A percentile compares a stretch with the other conserved stretches of the same genome.
These are phyloP conservation scores for Agrochola lychnidis DNA, from an alignment of 2,888 invertebrate genomes.

Conservation along the genomic window DNA sequence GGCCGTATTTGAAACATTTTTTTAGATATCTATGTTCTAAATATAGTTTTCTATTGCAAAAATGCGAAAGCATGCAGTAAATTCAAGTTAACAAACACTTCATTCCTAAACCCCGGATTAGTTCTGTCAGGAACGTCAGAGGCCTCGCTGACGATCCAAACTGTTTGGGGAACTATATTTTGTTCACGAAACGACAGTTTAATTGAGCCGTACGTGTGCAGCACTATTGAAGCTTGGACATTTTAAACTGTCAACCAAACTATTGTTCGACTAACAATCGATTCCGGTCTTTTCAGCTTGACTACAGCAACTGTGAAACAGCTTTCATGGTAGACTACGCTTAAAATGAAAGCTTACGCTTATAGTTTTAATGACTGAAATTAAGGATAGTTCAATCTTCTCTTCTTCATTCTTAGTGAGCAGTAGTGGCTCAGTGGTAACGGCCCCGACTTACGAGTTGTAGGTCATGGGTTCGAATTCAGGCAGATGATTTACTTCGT, in stretches of 20 bases:
- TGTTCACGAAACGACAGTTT: constrained; percentile 52
- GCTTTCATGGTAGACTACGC: constrained; percentile 18
- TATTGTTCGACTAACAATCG: constrained; percentile 56
- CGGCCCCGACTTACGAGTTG: too few species aligned
- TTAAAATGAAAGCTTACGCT: constrained; percentile 24
- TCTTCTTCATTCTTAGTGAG: neutral
- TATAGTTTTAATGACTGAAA: constrained; percentile 26
- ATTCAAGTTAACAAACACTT: constrained; percentile 13
- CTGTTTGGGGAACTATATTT: constrained; percentile 48
- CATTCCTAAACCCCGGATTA: constrained; percentile 33
- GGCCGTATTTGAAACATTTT: neutral
- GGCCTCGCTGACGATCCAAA: constrained; percentile 32
- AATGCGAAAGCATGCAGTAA: neutral
- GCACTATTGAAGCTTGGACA: constrained; percentile 47
- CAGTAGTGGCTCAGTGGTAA: too few species aligned
- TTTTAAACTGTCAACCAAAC: constrained; percentile 53
- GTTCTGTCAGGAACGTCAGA: constrained; percentile 44
- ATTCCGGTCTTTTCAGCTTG: constrained; percentile 25
- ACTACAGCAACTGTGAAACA: constrained; percentile 15
- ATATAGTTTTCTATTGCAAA: neutral
- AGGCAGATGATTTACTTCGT: too few species aligned
- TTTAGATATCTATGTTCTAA: neutral
- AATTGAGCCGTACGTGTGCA: constrained; percentile 49
- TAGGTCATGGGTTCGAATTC: too few species aligned
- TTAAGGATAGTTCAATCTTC: neutral